Base-by-base conservation (phyloP, 2,888 invertebrate genomes). In the Andrena fulva region DNA sequence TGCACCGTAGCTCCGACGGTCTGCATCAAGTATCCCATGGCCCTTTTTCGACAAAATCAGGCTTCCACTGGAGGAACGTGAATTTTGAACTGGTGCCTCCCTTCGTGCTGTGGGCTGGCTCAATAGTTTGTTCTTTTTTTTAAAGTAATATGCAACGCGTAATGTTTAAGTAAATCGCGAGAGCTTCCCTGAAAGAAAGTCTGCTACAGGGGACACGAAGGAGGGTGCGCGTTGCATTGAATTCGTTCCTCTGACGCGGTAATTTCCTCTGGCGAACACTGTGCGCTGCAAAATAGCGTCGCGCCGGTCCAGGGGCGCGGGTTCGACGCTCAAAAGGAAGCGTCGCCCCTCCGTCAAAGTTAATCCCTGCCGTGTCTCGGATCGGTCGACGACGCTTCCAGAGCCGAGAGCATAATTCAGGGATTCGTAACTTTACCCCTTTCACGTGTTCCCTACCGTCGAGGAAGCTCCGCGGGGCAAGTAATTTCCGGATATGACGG, bases 401-500 rank as follows among this genome's bases (percentile, higher is more conserved):
- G 69, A 73, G 70, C 68, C 82, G 75, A 76, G 81, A 82, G 82
- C 80, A 75, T 88, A 88, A 88, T 87, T 87, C 80, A 82, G 80
- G 87, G 86, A 88, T 88, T 82, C 85, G 82, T 75, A 88, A 88
- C 82, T 88, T 85, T 82, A 87, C 84, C 85, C 88, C 88, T 88
- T 88, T 88, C 84, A 86, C 82, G 81, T 82, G 82, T 77, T 81
- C 81, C 80, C 81, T 79, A 74, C 85, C 85, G 82, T 63, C 76
- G 73, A 64, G 56, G 84, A 79, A 87, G 81, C 85, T 84, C 86
- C 75, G 85, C 80, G 79, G 80, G 83, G 64, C 77, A 87, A 83
- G 85, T 87, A 85, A 88, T 88, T 88, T 88, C 88, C 88, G 88
- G 82, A 79, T 56, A 56, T 79, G 85, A 88, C 85, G 83, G 72